Percentiles rank a stretch among this genome's conserved stretches.
phyloP scores from a whole-genome alignment of 2,888 invertebrate species.

The Oxycera nigricornis region DNA sequence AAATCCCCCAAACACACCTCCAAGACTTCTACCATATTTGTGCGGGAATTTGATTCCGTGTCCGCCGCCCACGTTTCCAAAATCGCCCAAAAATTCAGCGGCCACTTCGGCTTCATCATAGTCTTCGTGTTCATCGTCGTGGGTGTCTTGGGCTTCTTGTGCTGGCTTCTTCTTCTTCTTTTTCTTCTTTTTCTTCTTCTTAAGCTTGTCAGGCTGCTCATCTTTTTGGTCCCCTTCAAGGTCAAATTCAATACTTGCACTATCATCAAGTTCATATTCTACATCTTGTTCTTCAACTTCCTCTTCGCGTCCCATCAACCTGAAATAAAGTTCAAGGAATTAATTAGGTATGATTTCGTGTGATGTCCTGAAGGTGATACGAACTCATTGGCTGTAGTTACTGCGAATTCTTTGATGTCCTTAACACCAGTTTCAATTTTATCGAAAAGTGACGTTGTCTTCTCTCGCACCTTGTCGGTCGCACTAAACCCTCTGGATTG shows the following conservation, averaged over 20 bases:
- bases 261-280: slow-evolving; percentile 46
- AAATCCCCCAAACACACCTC: slow-evolving; percentile 49
- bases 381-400: slow-evolving; percentile 60
- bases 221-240: slow-evolving; percentile 64
- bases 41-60: slow-evolving; percentile 57
- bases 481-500: slow-evolving; percentile 58
- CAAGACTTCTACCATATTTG: slow-evolving; percentile 61
- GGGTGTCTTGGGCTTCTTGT: neutral
- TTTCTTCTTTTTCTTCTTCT: slow-evolving; percentile 51
- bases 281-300: slow-evolving; percentile 34
- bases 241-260: slow-evolving; percentile 60
- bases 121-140: slow-evolving; percentile 17
- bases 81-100: slow-evolving; percentile 14
- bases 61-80: slow-evolving; percentile 44
- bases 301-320: slow-evolving; percentile 55
- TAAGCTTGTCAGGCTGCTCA: slow-evolving; percentile 61
- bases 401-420: slow-evolving; percentile 58
- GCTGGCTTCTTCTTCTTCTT: slow-evolving; percentile 29
- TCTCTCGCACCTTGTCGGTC: slow-evolving; percentile 56
- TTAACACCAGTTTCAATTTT: slow-evolving; percentile 60
- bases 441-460: slow-evolving; percentile 60
- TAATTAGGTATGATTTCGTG: neutral
- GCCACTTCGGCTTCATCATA: slow-evolving; percentile 3
- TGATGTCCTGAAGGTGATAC: slow-evolving; percentile 37
- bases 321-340: slow-evolving; percentile 43